Conservation (phyloP, 2,888 invertebrate genomes). For the Calameuta idolon region DNA sequence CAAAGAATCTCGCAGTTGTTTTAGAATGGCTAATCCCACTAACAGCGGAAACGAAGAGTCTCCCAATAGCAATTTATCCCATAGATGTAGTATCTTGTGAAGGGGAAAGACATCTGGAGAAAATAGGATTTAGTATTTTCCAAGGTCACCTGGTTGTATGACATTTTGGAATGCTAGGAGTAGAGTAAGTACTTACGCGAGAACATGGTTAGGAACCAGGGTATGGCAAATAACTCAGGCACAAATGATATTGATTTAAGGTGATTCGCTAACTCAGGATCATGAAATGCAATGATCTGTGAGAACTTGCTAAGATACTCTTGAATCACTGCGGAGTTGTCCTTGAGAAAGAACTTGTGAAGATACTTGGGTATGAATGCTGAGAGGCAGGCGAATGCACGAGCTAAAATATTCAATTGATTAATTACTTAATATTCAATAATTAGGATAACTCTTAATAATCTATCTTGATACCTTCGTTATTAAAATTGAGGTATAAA, state of each 20-base stretch:
- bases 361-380: slow-evolving; percentile 96
- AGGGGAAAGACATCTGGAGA: slow-evolving; percentile 94
- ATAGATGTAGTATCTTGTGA: slow-evolving; percentile 96
- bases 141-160: slow-evolving; percentile 5
- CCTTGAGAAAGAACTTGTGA: slow-evolving; percentile 96
- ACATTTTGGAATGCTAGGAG: slow-evolving; percentile 1
- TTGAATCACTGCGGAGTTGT: slow-evolving; percentile 96
- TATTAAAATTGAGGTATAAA: slow-evolving; percentile 94
- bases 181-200: slow-evolving; percentile 80
- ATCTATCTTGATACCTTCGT: slow-evolving; percentile 80
- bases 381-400: slow-evolving; percentile 95
- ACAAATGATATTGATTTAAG: slow-evolving; percentile 93
- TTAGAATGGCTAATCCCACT: slow-evolving; percentile 92
- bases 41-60: slow-evolving; percentile 94
- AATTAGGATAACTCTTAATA: not conserved
- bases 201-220: slow-evolving; percentile 99
- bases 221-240: slow-evolving; percentile 97
- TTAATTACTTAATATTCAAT: not conserved
- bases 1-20: slow-evolving; percentile 86
- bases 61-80: slow-evolving; percentile 96
- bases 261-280: slow-evolving; percentile 92
- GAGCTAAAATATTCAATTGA: slow-evolving; percentile 73
- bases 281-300: slow-evolving; percentile 95
- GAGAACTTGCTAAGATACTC: slow-evolving; percentile 98
- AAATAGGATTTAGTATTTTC: not conserved